These are phyloP conservation scores for Amphiprion clarkii DNA, from an alignment of 2,797 vertebrate genomes.

Conservation along the genomic window DNA sequence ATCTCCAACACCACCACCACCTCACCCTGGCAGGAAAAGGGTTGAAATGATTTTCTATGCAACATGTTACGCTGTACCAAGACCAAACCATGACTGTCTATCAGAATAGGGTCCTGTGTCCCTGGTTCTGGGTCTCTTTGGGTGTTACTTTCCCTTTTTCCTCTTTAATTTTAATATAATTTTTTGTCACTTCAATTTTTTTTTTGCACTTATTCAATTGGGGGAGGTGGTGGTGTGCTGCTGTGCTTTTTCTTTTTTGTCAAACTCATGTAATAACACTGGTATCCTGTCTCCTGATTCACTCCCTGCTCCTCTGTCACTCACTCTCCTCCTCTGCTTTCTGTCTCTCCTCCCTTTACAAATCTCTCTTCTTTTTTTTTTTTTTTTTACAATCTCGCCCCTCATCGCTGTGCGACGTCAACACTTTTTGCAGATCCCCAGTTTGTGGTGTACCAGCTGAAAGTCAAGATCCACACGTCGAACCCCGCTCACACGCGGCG, in stretches of 20 bases:
- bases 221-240: conserved; percentile 37
- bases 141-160: conserved; percentile 55
- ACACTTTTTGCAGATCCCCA: conserved; percentile 90
- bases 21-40: conserved; percentile 44
- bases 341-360: conserved; percentile 19
- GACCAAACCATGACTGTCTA: conserved; percentile 56
- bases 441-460: conserved; percentile 98
- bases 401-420: conserved; percentile 24
- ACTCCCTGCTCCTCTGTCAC: too few species aligned
- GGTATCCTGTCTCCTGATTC: conserved; percentile 43
- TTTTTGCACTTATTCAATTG: conserved; percentile 19
- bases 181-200: conserved; percentile 31
- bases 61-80: conserved; percentile 44
- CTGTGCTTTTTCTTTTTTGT: conserved; percentile 18
- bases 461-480: conserved; percentile 99
- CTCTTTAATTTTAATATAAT: conserved; percentile 51
- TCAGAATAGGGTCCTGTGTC: conserved; percentile 82
- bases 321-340: too few species aligned
- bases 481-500: conserved; percentile 94
- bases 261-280: conserved; percentile 69
- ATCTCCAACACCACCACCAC: conserved; percentile 37
- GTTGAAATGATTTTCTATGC: conserved; percentile 38
- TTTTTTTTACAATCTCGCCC: conserved; percentile 38
- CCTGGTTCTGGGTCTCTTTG: conserved; percentile 76
- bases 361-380: conserved; percentile 28